Evolutionary conservation across 2,113 vertebrate species (phyloP).

Genomic region (Erpornis zantholeuca): DNA sequence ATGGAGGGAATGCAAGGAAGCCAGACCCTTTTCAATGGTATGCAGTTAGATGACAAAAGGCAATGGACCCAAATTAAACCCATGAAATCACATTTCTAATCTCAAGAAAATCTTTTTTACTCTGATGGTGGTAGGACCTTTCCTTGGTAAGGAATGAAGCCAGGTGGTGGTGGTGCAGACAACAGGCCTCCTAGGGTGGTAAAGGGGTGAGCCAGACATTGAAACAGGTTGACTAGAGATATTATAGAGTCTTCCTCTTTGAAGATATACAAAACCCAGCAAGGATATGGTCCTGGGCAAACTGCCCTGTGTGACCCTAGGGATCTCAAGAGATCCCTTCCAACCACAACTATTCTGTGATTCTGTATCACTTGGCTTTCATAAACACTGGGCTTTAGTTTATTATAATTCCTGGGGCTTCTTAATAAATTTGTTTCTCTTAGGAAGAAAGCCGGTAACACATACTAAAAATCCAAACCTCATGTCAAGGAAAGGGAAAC

Average conservation of each 20-base stretch:
- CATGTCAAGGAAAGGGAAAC: not conserved
- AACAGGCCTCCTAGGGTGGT: no score
- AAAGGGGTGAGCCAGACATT: no score
- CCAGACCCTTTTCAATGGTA: not conserved
- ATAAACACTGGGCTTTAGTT: not conserved
- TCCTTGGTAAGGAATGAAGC: rapidly evolving
- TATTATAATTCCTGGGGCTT: not conserved
- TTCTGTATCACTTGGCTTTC: not conserved
- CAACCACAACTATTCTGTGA: not conserved
- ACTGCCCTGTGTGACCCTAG: not conserved
- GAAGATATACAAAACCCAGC: not conserved
- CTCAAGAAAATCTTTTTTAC: not conserved
- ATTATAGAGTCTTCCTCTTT: not conserved
- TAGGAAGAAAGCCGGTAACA: not conserved
- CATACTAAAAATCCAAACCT: not conserved
- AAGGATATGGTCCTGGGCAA: not conserved
- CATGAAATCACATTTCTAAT: not conserved
- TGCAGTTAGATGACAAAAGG: not conserved
- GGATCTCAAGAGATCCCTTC: not conserved
- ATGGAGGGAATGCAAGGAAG: not conserved
- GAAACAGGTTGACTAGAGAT: not conserved
- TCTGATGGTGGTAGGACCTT: not conserved
- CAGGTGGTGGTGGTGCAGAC: not conserved
- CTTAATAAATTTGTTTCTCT: not conserved
- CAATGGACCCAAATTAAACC: not conserved